Base-by-base conservation (phyloP, 2,113 vertebrate genomes). In the Hippocampus guttulatus region DNA sequence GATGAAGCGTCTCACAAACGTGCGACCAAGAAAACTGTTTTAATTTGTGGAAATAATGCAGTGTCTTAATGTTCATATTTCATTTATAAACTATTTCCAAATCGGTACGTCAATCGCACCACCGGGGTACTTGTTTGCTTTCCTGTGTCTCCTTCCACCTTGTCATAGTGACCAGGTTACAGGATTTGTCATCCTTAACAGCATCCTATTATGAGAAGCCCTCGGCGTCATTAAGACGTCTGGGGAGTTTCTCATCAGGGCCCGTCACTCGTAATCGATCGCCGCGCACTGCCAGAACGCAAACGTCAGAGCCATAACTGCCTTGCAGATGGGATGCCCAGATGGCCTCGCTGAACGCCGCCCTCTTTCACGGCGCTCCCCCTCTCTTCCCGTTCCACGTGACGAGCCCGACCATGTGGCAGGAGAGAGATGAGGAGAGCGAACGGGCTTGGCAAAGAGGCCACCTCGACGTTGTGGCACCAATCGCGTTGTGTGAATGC, bases 261-360 rank as follows among this genome's bases (percentile, higher is more conserved):
- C 74, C 76, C 78, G 78, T 84, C 69, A 72, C 76, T 66, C 73
- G 75, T 84, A 88, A 88, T 87, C 75, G 72, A 83, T 78, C 1
- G 66, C 79, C 62, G 62, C 73, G 55, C 68, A 73, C 76, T 84
- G 84, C 88, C 88, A 87, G 82, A 78, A 77, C 21, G 55, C 79
- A 77, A 75, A 76, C 84, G 75, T 82, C 75, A 78, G 81, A 85
- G 77, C 87, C 84, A 85, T 78, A 80, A 76, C 82, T 75, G 58
- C 75, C 80, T 70, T 87, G 83, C 91, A 93, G 91, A 93, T 92
- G 91, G 92, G 88, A 80, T 79, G 77, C 90, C 87, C 91, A 92
- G 90, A 92, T 92, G 91, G 91, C 86, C 81, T 78, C 69, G 74
- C 74, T 8, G 76, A 85, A 69, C 40, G 69, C 84, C 85, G 69